Percentiles rank a stretch among this genome's conserved stretches.
phyloP scores from a whole-genome alignment of 2,888 invertebrate genomes.

The Melanargia galathea region DNA sequence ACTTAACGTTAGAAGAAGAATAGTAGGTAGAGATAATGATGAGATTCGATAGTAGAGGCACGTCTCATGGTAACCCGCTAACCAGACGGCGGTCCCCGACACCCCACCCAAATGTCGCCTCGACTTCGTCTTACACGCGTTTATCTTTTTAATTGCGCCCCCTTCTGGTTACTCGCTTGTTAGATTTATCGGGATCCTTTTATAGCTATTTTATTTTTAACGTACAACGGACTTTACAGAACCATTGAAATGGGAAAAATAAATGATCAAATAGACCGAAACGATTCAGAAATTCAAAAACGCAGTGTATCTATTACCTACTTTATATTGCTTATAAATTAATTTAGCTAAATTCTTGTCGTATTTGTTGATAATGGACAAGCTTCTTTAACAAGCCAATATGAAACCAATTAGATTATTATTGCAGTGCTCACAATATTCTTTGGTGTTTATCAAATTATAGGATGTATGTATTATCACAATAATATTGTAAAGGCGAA shows the following conservation, averaged over 20 bases:
- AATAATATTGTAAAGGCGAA: too few relatives aligned
- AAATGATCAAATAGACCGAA: not conserved
- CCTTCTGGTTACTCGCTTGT: constrained; percentile 64
- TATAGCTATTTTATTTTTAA: constrained; percentile 38
- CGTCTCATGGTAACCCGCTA: constrained; percentile 73
- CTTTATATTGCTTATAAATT: too few relatives aligned
- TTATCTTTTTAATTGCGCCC: constrained; percentile 79
- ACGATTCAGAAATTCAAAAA: not conserved
- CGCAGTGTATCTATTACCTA: too few relatives aligned
- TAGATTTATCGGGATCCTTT: constrained; percentile 56
- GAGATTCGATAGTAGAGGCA: constrained; percentile 49
- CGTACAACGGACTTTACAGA: constrained; percentile 5
- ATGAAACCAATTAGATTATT: too few relatives aligned
- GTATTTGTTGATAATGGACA: too few relatives aligned
- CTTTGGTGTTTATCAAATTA: too few relatives aligned
- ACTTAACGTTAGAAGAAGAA: not conserved
- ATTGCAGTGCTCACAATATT: too few relatives aligned
- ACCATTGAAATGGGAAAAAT: not conserved
- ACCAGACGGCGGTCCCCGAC: constrained; percentile 71
- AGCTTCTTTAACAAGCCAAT: too few relatives aligned
- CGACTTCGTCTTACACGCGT: constrained; percentile 72
- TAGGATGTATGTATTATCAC: too few relatives aligned
- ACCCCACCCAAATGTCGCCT: constrained; percentile 67
- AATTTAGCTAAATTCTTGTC: too few relatives aligned
- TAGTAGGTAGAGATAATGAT: not conserved